These are phyloP conservation scores for Brachypodius melanocephalos DNA, from an alignment of 2,113 vertebrate genomes.

Conservation along the genomic window DNA sequence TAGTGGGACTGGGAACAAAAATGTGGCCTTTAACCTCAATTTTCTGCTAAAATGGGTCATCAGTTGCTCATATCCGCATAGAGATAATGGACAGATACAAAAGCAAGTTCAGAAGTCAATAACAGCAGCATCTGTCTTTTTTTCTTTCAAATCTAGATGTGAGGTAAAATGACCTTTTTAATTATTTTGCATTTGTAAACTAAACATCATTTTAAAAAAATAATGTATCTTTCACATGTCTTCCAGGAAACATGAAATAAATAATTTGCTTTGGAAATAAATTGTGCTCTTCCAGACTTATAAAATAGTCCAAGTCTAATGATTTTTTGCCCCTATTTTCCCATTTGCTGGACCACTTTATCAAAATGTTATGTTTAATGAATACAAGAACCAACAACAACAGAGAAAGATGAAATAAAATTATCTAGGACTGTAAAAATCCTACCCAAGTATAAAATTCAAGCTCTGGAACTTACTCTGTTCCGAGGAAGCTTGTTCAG, in stretches of 20 bases:
- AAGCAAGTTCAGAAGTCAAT: not conserved
- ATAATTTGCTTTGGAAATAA: not conserved
- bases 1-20: not conserved
- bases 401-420: not conserved
- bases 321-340: not conserved
- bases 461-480: not conserved
- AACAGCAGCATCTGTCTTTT: not conserved
- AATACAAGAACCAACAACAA: not conserved
- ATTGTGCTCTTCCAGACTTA: not conserved
- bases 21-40: not conserved
- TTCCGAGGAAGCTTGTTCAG: not conserved
- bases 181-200: not conserved
- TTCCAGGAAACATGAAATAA: not conserved
- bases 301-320: not conserved
- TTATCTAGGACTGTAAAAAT: not conserved
- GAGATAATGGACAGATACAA: not conserved
- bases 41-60: not conserved
- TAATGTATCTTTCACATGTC: not conserved
- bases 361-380: not conserved
- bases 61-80: not conserved
- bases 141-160: not conserved
- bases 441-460: not conserved
- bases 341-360: not conserved
- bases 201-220: fast-evolving
- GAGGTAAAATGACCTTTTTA: not conserved